phyloP scores from a whole-genome alignment of 2,113 vertebrate genomes.

The Hiodon tergisus region DNA sequence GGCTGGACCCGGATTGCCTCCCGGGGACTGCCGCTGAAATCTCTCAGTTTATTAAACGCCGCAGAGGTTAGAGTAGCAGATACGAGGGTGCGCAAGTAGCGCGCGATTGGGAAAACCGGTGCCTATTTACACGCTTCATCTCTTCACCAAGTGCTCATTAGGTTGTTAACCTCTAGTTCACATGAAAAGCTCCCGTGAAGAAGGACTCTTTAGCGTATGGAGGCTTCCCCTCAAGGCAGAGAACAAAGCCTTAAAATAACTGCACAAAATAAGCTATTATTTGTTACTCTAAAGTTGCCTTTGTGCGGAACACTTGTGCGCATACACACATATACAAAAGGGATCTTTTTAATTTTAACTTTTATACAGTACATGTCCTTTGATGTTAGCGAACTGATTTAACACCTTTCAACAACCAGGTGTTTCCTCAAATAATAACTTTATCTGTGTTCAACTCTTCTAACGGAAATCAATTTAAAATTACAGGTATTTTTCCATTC shows the following conservation, averaged over 20 bases:
- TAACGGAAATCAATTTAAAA: not conserved
- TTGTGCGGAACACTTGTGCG: constrained; percentile 39
- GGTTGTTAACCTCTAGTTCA: constrained; percentile 80
- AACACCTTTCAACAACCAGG: not conserved
- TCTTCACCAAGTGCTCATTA: constrained; percentile 73
- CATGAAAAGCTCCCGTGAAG: constrained; percentile 66
- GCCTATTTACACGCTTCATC: constrained; percentile 79
- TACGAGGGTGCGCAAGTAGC: constrained; percentile 61
- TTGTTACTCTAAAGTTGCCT: constrained; percentile 61
- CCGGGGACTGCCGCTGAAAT: constrained; percentile 67
- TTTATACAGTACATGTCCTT: constrained; percentile 18
- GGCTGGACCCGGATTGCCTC: constrained; percentile 62
- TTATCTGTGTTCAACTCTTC: not conserved
- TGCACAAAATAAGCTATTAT: constrained; percentile 57
- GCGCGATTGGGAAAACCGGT: constrained; percentile 58
- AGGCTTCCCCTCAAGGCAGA: constrained; percentile 68
- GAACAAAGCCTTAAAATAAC: constrained; percentile 68
- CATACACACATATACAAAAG: constrained; percentile 37
- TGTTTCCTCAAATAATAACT: not conserved
- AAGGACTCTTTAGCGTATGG: constrained; percentile 59
- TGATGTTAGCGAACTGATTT: constrained; percentile 14
- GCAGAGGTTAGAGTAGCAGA: constrained; percentile 81
- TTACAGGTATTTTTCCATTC: too few relatives aligned
- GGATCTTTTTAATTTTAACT: constrained; percentile 17
- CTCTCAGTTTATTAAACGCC: constrained; percentile 60